Evolutionary conservation across 2,888 invertebrate species (phyloP).

Genomic region (Acanthosepion pharaonis): DNA sequence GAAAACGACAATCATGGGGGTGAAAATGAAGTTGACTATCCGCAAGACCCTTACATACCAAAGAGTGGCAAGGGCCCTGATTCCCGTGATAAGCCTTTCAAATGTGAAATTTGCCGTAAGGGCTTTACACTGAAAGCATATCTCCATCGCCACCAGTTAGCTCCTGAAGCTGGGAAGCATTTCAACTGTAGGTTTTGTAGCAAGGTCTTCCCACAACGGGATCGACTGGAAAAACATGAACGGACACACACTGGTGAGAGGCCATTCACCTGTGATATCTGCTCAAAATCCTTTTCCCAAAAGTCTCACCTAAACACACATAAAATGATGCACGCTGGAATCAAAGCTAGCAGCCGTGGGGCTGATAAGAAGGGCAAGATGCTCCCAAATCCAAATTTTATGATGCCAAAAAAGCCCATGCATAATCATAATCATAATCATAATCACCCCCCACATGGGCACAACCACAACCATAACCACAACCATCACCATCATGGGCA

Average conservation of each 20-base stretch:
- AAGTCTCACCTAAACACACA: neutral
- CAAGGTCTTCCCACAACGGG: conserved; percentile 38
- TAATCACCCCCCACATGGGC: neutral
- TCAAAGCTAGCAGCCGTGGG: neutral
- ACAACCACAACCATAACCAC: conserved; percentile 1
- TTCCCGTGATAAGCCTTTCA: conserved; percentile 42
- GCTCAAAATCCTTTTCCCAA: conserved; percentile 35
- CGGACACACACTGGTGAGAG: conserved; percentile 43
- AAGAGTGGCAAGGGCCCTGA: neutral
- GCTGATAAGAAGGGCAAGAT: neutral
- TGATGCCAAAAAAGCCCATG: conserved; percentile 33
- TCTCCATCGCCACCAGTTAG: conserved; percentile 37
- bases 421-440: conserved; percentile 38
- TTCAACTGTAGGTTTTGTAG: conserved; percentile 43
- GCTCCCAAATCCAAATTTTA: neutral
- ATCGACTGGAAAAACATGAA: conserved; percentile 41
- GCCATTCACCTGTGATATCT: conserved; percentile 39
- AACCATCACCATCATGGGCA: neutral
- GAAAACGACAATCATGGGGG: neutral
- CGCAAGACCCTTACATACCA: neutral
- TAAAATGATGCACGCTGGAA: conserved; percentile 2
- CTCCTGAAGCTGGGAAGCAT: conserved; percentile 38
- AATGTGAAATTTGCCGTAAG: conserved; percentile 45
- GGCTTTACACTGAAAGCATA: conserved; percentile 44
- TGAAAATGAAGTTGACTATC: neutral